Evolutionary conservation across 2,888 invertebrate species (phyloP).

Genomic region (Rhyacophila evoluta): DNA sequence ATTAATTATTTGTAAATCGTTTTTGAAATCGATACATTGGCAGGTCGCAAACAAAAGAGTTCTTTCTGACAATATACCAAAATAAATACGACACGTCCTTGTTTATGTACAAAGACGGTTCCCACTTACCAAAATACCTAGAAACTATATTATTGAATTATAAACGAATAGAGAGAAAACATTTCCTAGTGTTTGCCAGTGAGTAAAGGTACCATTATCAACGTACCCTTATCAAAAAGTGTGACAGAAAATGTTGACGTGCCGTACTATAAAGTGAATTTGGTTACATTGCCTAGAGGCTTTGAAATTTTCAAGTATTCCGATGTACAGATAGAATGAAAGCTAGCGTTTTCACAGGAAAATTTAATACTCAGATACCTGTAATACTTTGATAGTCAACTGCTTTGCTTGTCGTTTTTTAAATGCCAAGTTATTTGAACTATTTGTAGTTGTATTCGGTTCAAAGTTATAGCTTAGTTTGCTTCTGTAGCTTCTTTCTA

Average conservation of each 20-base stretch:
- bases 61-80: too few relatives aligned
- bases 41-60: too few relatives aligned
- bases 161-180: not conserved
- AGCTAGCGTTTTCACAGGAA: not conserved
- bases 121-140: not conserved
- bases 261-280: not conserved
- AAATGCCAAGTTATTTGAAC: too few relatives aligned
- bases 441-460: too few relatives aligned
- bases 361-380: conserved; percentile 11
- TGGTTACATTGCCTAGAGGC: not conserved
- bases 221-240: conserved; percentile 15
- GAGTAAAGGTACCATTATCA: not conserved
- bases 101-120: not conserved
- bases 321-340: not conserved
- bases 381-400: not conserved
- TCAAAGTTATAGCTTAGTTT: too few relatives aligned
- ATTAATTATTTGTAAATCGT: too few relatives aligned
- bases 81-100: too few relatives aligned
- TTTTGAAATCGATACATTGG: too few relatives aligned
- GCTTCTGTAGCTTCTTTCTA: too few relatives aligned
- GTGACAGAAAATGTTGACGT: not conserved
- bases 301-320: not conserved
- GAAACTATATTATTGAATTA: not conserved
- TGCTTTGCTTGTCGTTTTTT: too few relatives aligned
- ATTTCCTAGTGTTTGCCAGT: not conserved